Conservation (phyloP, 2,888 invertebrate genomes). For the Orthosia cruda region DNA sequence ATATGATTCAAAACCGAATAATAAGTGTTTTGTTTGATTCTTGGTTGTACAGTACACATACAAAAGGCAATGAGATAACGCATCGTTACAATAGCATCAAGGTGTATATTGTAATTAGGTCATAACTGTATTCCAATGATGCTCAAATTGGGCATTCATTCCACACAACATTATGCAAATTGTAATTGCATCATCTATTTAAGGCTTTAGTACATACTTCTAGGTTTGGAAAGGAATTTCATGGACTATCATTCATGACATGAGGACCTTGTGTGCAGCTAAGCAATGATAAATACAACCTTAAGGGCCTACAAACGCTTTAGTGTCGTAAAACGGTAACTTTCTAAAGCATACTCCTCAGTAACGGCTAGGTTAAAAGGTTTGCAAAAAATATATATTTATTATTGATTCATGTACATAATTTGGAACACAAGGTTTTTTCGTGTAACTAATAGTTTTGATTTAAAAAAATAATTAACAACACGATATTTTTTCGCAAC, state of each 20-base stretch:
- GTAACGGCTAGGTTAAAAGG: too few relatives aligned
- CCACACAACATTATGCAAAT: neutral
- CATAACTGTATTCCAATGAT: neutral
- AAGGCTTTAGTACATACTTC: neutral
- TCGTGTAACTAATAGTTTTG: too few relatives aligned
- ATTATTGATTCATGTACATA: too few relatives aligned
- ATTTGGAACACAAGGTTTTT: too few relatives aligned
- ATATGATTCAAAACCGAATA: conserved; percentile 1
- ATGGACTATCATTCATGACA: neutral
- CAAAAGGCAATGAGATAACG: neutral
- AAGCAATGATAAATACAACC: neutral
- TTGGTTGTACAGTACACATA: neutral
- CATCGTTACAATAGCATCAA: neutral
- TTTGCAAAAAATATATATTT: too few relatives aligned
- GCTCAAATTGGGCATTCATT: neutral
- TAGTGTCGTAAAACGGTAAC: too few relatives aligned
- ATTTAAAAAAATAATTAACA: too few relatives aligned
- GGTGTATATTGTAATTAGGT: neutral
- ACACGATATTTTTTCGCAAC: too few relatives aligned
- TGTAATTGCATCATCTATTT: neutral
- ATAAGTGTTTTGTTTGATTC: neutral
- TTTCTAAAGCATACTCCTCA: too few relatives aligned
- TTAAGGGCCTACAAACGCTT: too few relatives aligned
- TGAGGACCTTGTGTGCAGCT: neutral
- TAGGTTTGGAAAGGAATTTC: neutral